Base-by-base conservation (phyloP, 2,113 vertebrate genomes). In the Neopipo cinnamomea region DNA sequence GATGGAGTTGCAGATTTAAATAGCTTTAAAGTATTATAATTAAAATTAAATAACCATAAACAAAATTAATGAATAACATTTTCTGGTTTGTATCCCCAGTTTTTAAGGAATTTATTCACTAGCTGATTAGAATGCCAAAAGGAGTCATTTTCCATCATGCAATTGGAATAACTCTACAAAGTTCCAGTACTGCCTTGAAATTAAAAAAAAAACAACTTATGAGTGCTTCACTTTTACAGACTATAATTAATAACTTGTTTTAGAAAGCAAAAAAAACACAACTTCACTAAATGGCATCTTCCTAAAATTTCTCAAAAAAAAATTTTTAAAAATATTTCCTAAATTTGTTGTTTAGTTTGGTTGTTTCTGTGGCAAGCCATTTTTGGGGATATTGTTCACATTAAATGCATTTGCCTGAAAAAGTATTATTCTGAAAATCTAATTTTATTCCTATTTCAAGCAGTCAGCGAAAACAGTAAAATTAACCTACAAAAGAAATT, bases 21-120 rank as follows among this genome's bases (percentile, higher is more conserved):
- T 63, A 71, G 30, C 42, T 86, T 74, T 86, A 81, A 95, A 95
- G 52, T 81, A 75, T 86, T 85, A 73, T 87, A 89, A 94, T 88
- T 94, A 94, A 91, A 96, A 95, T 84, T 90, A 95, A 96, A 86
- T 88, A 79, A 49, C 72, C 70, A 68, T 84, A 84, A 89, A 89
- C 82, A 94, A 78, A 93, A 78, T 72, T 92, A 95, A 94, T 81
- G 39, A 89, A 31, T 31, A 63, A 84, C 39, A 33, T 63, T 85
- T 95, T 83, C 78, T 96, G 75, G 82, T 94, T 95, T 6, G 0
- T 35, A 89, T 52, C 56, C 41, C 76, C 30, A 44, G 33, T 49
- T 95, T 93, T 71, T 58, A 90, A 21, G 35, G 55, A 56, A 88
- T 80, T 65, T 66, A 18, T 88, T 94, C 62, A 76, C 41, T 19